A percentile compares a stretch with the other conserved stretches of the same genome.
Conservation (phyloP, 2,797 vertebrate species). For the Macropodus opercularis region DNA sequence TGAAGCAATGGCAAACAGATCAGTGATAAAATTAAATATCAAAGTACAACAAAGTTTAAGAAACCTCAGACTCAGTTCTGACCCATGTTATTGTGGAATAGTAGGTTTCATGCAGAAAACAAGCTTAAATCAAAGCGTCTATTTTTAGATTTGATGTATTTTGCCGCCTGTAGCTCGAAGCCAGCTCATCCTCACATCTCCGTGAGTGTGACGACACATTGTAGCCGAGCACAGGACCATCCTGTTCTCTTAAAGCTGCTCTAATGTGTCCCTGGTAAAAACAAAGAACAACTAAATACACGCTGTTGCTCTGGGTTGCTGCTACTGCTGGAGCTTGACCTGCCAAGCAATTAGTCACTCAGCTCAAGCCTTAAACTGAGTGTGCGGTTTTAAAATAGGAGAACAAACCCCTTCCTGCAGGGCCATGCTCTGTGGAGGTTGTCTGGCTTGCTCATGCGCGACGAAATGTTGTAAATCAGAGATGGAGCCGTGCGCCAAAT, state of each 20-base stretch:
- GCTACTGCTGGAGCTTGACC: conserved; percentile 26
- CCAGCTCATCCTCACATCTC: conserved; percentile 15
- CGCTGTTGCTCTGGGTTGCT: conserved; percentile 1
- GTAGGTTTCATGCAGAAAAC: conserved; percentile 16
- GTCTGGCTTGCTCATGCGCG: conserved; percentile 28
- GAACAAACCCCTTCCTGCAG: conserved; percentile 43
- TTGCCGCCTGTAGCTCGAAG: conserved; percentile 9
- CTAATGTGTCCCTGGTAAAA: conserved; percentile 3
- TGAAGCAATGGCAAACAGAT: too few species aligned
- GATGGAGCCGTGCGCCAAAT: conserved; percentile 13
- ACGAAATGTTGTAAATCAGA: conserved; percentile 23
- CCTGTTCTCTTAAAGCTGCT: conserved; percentile 19
- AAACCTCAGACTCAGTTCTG: too few species aligned
- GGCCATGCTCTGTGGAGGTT: conserved; percentile 32
- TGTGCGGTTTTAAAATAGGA: conserved; percentile 25
- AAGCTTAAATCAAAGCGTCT: conserved; percentile 7
- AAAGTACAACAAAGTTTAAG: too few species aligned
- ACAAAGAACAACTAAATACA: conserved; percentile 37
- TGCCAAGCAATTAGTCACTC: conserved; percentile 57
- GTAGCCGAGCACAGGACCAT: conserved; percentile 29
- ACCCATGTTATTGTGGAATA: too few species aligned
- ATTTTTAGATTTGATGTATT: conserved; percentile 30
- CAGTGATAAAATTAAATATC: too few species aligned
- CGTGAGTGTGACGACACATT: conserved; percentile 17
- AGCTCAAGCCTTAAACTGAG: conserved; percentile 34